Percentiles rank a stretch among this genome's conserved stretches.
Evolutionary conservation across 2,113 vertebrate genomes (phyloP).

Genomic region (Xyrauchen texanus): DNA sequence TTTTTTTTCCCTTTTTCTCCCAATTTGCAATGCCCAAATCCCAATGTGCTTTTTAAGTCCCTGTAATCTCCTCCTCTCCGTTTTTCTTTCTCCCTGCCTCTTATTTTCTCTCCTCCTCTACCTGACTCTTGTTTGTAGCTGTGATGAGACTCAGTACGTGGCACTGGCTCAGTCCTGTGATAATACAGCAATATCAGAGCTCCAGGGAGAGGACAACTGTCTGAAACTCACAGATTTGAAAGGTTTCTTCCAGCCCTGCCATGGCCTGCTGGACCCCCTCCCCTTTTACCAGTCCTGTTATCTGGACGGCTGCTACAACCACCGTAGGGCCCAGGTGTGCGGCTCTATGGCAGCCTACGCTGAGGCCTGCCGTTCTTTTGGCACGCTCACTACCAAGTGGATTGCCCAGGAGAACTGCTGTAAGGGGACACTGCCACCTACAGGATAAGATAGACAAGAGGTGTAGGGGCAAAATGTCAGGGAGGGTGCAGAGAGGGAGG

Average conservation of each 20-base stretch:
- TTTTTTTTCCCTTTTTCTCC: too few species aligned
- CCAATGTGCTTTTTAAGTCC: too few species aligned
- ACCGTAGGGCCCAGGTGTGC: slow-evolving; percentile 88
- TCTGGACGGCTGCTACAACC: slow-evolving; percentile 96
- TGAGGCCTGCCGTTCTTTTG: slow-evolving; percentile 91
- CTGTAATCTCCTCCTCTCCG: neutral
- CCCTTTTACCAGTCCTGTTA: slow-evolving; percentile 97
- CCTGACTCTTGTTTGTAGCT: slow-evolving; percentile 73
- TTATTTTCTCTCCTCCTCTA: too few species aligned
- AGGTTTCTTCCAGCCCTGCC: slow-evolving; percentile 97
- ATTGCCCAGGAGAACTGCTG: slow-evolving; percentile 98
- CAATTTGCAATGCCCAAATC: too few species aligned
- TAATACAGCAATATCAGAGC: slow-evolving; percentile 86
- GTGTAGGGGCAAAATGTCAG: too few species aligned
- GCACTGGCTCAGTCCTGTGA: slow-evolving; percentile 90
- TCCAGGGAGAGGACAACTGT: slow-evolving; percentile 89
- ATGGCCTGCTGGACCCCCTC: slow-evolving; percentile 88
- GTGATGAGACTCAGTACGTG: slow-evolving; percentile 96
- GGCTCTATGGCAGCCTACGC: slow-evolving; percentile 92
- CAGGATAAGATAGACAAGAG: slow-evolving; percentile 12
- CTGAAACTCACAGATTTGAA: slow-evolving; percentile 93
- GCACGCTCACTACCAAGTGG: slow-evolving; percentile 95
- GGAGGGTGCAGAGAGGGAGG: neutral
- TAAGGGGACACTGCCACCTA: slow-evolving; percentile 77
- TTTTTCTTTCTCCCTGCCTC: too few species aligned